These are phyloP conservation scores for Tetraneura akinire DNA, from an alignment of 1,140 invertebrate species.

Conservation along the genomic window DNA sequence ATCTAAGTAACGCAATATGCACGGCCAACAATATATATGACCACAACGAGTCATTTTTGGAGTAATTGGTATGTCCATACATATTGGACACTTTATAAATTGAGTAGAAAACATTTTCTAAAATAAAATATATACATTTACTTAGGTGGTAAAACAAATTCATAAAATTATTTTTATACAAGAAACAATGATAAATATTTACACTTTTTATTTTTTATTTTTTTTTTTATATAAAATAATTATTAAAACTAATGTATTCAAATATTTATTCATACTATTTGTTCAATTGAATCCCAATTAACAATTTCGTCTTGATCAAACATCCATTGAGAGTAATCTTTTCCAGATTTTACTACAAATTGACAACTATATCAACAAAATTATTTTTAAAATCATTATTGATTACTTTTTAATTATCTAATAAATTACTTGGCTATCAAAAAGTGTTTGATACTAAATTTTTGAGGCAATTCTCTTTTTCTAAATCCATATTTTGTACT, in stretches of 20 bases:
- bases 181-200: no score
- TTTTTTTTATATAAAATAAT: no score
- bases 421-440: constrained; percentile 83
- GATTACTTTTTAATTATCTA: not conserved
- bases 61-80: constrained; percentile 78
- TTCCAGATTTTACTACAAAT: constrained; percentile 82
- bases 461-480: constrained; percentile 63
- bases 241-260: constrained; percentile 15
- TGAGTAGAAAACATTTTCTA: constrained; percentile 68
- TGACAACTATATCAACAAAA: constrained; percentile 72
- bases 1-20: constrained; percentile 88
- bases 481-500: constrained; percentile 64
- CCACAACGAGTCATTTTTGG: constrained; percentile 93
- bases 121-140: constrained; percentile 55
- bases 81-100: constrained; percentile 84
- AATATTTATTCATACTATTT: constrained; percentile 66
- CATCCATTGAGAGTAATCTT: constrained; percentile 76
- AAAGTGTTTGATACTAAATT: constrained; percentile 90
- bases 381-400: not conserved
- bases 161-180: no score
- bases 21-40: constrained; percentile 95
- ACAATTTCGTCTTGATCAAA: constrained; percentile 85
- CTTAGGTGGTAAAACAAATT: not conserved
- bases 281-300: constrained; percentile 88
- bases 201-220: no score